Evolutionary conservation across 2,888 invertebrate genomes (phyloP).

Genomic region (Helicoverpa assulta): DNA sequence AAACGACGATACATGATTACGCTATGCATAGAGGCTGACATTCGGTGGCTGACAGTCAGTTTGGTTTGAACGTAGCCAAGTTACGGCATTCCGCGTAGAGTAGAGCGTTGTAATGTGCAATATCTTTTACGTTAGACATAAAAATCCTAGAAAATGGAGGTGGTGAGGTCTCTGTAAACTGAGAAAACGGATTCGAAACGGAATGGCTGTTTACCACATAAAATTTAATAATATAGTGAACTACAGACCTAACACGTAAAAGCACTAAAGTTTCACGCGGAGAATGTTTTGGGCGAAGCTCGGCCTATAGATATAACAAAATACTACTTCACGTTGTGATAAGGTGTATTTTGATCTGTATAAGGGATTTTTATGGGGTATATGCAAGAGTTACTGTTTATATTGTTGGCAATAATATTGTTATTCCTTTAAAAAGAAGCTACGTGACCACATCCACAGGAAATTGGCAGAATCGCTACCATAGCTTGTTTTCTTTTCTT

Average conservation of each 20-base stretch:
- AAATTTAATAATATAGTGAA: slow-evolving; percentile 56
- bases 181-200: slow-evolving; percentile 33
- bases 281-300: slow-evolving; percentile 36
- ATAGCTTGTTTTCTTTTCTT: too few relatives aligned
- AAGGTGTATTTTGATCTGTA: too few relatives aligned
- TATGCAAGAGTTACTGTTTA: too few relatives aligned
- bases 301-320: slow-evolving; percentile 40
- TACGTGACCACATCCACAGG: too few relatives aligned
- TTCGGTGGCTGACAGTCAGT: too few relatives aligned
- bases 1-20: too few relatives aligned
- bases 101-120: too few relatives aligned
- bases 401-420: too few relatives aligned
- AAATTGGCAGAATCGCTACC: too few relatives aligned
- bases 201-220: slow-evolving; percentile 42
- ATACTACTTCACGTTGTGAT: slow-evolving; percentile 35
- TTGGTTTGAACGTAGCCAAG: not conserved
- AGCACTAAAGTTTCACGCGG: slow-evolving; percentile 63
- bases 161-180: slow-evolving; percentile 18
- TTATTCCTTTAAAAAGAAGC: too few relatives aligned
- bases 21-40: too few relatives aligned
- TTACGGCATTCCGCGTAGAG: not conserved
- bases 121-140: not conserved
- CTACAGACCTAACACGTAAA: slow-evolving; percentile 63
- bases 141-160: slow-evolving; percentile 4
- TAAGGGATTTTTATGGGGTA: too few relatives aligned